Percentiles rank a stretch among this genome's conserved stretches.
Conservation (phyloP, 2,797 vertebrate species). For the Eulemur coronatus region DNA sequence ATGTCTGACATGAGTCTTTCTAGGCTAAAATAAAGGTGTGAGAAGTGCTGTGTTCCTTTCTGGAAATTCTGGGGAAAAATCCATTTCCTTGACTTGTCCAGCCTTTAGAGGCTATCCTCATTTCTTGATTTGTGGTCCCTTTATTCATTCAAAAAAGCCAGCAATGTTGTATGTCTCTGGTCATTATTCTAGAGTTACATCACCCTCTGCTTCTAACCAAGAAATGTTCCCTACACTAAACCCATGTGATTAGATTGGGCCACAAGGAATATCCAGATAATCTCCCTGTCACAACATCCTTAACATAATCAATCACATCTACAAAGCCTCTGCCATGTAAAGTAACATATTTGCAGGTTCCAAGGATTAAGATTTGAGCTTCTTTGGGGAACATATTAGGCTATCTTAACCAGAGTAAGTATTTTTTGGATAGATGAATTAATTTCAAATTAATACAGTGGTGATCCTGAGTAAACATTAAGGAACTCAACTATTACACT, state of each 20-base stretch:
- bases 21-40: background rate
- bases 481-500: background rate
- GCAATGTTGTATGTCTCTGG: background rate
- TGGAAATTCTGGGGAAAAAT: background rate
- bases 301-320: background rate
- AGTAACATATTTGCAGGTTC: background rate
- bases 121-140: background rate
- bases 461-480: background rate
- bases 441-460: background rate
- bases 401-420: background rate
- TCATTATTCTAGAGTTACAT: background rate
- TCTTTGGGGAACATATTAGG: too few relatives aligned
- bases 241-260: background rate
- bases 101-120: background rate
- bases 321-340: background rate
- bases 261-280: background rate
- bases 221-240: background rate
- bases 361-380: background rate
- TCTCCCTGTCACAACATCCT: background rate
- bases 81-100: rapidly evolving
- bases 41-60: rapidly evolving
- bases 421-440: background rate
- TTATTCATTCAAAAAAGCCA: background rate
- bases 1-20: background rate
- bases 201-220: background rate